A percentile compares a stretch with the other conserved stretches of the same genome.
phyloP scores from a whole-genome alignment of 2,888 invertebrate genomes.

The Campoletis raptor region DNA sequence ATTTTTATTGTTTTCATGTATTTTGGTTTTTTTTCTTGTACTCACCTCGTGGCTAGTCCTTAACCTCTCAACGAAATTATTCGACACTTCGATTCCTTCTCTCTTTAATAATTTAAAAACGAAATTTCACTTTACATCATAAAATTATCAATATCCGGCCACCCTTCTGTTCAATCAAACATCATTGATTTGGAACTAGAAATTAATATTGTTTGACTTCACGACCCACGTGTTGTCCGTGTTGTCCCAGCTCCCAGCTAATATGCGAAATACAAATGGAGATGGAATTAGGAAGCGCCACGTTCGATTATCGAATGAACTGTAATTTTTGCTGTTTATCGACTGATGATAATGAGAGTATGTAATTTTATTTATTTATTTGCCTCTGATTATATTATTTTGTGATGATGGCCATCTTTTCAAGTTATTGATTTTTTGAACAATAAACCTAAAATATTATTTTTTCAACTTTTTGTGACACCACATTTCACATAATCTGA shows the following conservation, averaged over 20 bases:
- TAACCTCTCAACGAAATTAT: slow-evolving; percentile 1
- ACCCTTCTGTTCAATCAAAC: neutral
- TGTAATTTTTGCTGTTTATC: neutral
- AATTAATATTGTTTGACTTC: neutral
- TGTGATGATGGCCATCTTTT: no score
- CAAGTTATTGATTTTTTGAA: no score
- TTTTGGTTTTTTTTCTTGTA: neutral
- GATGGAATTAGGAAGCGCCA: neutral
- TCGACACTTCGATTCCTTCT: neutral
- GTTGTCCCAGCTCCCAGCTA: neutral
- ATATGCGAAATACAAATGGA: neutral
- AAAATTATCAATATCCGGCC: neutral
- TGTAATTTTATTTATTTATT: no score
- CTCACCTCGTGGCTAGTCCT: slow-evolving; percentile 6
- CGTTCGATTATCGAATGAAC: neutral
- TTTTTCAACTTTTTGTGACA: no score
- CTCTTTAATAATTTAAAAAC: neutral
- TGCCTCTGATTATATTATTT: no score
- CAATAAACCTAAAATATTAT: no score
- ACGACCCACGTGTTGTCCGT: neutral
- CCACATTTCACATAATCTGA: no score
- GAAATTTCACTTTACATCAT: neutral
- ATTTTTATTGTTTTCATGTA: neutral
- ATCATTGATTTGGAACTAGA: neutral
- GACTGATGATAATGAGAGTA: neutral